These are phyloP conservation scores for Arbacia lixula DNA, from an alignment of 53 echinoderm and acorn worm genomes.

Conservation along the genomic window DNA sequence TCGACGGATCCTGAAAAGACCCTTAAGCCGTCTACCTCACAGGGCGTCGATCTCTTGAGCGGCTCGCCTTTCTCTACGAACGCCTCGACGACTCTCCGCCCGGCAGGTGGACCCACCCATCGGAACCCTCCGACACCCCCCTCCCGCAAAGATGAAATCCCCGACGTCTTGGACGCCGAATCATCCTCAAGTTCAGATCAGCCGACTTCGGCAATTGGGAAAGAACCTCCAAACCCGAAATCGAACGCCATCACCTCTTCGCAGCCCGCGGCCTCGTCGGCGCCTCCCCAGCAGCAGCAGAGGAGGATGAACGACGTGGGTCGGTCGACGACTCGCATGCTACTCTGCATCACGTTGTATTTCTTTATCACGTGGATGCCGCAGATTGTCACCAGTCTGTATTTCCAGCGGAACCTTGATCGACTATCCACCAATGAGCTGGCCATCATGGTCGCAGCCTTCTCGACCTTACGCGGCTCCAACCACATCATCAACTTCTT, in stretches of 20 bases:
- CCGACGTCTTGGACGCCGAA: not conserved
- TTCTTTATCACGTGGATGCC: slow-evolving; percentile 19
- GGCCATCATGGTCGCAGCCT: not conserved
- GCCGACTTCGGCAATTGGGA: not conserved
- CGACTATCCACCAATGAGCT: not conserved
- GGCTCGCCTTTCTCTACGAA: not conserved
- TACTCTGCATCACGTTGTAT: slow-evolving; percentile 1
- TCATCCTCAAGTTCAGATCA: not conserved
- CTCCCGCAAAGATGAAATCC: not conserved
- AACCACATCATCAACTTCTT: slow-evolving; percentile 23
- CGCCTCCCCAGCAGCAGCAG: not conserved
- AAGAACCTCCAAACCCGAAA: no score
- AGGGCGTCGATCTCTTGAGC: no score
- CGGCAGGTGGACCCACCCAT: no score
- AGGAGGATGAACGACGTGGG: slow-evolving; percentile 23
- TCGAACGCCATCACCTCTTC: no score
- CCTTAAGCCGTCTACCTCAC: not conserved
- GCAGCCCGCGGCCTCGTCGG: no score
- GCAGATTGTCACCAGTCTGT: not conserved
- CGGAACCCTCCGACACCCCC: no score
- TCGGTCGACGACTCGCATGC: not conserved
- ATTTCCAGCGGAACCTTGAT: not conserved
- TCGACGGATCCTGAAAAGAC: not conserved
- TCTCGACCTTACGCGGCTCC: not conserved
- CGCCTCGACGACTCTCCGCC: no score